Percentiles rank a stretch among this genome's conserved stretches.
Conservation (phyloP, 2,113 vertebrate genomes). For the Sinocyclocheilus rhinocerous region DNA sequence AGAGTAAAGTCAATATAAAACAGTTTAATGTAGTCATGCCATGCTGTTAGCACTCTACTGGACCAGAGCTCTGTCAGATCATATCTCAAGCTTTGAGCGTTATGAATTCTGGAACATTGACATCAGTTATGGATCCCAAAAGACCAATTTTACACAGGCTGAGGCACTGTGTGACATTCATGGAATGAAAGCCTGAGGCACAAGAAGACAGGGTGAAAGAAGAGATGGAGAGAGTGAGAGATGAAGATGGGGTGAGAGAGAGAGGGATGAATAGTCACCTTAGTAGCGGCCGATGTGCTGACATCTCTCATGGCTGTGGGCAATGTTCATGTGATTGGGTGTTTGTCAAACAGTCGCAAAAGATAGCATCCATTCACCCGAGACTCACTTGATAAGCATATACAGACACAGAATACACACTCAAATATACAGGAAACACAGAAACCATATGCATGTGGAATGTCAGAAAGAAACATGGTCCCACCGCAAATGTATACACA, state of each 20-base stretch:
- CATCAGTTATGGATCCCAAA: constrained; percentile 37
- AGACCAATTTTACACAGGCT: constrained; percentile 39
- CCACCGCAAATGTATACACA: not conserved
- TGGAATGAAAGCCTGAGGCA: constrained; percentile 45
- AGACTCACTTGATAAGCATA: not conserved
- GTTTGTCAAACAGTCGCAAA: constrained; percentile 24
- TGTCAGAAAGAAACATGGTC: not conserved
- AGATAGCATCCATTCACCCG: constrained; percentile 21
- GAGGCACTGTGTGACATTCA: constrained; percentile 44
- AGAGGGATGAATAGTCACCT: constrained; percentile 27
- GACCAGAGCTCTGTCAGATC: constrained; percentile 28
- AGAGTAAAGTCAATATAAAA: not conserved
- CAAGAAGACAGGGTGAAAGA: constrained; percentile 25
- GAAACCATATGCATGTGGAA: not conserved
- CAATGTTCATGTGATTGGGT: constrained; percentile 44
- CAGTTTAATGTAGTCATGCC: not conserved
- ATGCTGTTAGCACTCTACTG: not conserved
- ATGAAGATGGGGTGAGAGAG: constrained; percentile 10
- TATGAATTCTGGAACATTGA: constrained; percentile 24
- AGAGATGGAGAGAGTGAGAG: constrained; percentile 25
- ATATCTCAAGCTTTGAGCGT: constrained; percentile 27
- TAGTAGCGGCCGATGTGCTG: constrained; percentile 14
- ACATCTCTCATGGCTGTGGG: constrained; percentile 27
- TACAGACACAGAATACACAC: too few relatives aligned
- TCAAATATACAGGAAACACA: not conserved